Base-by-base conservation (phyloP, 2,888 invertebrate species). In the Acanthacorydalis orientalis region DNA sequence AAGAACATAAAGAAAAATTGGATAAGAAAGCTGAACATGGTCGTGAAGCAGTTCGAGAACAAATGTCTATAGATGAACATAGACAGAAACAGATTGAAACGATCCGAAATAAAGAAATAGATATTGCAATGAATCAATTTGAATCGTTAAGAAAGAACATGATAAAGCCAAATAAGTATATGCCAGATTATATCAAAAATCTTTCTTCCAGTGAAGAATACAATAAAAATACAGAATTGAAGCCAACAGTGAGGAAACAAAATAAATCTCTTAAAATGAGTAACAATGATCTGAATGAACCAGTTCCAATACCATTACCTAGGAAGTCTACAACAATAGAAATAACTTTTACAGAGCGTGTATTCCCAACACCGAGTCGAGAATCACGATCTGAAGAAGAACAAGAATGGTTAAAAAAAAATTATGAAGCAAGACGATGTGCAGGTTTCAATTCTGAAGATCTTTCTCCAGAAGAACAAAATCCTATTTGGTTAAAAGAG, bases 321-420 rank as follows among this genome's bases (percentile, higher is more conserved):
- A 71, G 88, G 54, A 64, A 71, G 54, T 60, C 64, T 23, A 72
- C 71, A 7, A 69, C 68, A 37, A 70, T 89, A 46, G 69, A 74
- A 52, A 74, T 88, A 9, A 72, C 67, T 32, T 87, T 88, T 58
- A 85, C 88, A 0, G 75, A 78, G 9, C 69, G 90, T 48, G 73
- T 73, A 16, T 87, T 91, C 60, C 82, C 86, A 1, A 89, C 90
- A 1, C 89, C 90, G 0, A 79, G 79, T 46, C 68, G 89, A 51
- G 86, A 87, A 62, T 85, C 85, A 1, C 69, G 70, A 44, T 69
- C 72, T 12, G 64, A 69, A 1, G 78, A 82, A 58, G 89, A 90
- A 63, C 75, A 83, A 54, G 78, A 82, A 67, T 90, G 87, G 86
- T 62, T 89, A 51, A 70, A 72, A 53, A 88, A 88, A 60, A 81